Evolutionary conservation across 2,888 invertebrate genomes (phyloP), one percentile per base, ranked within the genome.

Genomic region (Hypercompe scribonia): DNA sequence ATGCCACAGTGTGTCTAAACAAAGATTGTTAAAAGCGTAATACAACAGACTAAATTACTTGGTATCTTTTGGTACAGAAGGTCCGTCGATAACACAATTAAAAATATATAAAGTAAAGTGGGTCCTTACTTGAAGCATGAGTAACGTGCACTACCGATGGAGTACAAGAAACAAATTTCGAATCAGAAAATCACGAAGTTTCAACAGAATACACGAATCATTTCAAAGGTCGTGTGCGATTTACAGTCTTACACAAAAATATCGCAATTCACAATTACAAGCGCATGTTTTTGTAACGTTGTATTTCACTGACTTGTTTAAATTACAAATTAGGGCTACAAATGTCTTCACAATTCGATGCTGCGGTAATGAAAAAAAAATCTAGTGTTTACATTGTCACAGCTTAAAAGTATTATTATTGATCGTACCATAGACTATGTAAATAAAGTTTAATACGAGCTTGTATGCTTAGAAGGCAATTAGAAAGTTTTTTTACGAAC

Each of bases 261-360:
- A 61, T 58, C 18, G 58, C 34, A 36, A 68, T 68, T 33, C 61
- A 18, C 31, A 61, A 61, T 58, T 68, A 68, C 36, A 68, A 68
- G 54, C 34, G 61, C 61, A 15, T 31, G 28, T 61, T 61, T 61
- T 61, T 61, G 61, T 31, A 61, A 61, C 28, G 31, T 50, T 24
- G 50, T 61, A 31, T 61, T 61, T 61, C 61, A 31, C 61, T 28
- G 2, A 61, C 28, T 61, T 18, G 61, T 61, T 61, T 31, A 31
- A 61, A 61, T 31, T 31, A 61, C 18, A 61, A 61, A 61, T 31
- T 18, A 61, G 31, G 31, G 7, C 18, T 8, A 50, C 61, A 31
- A 31, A 61, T 8, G 61, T 31, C 31, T 18, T 31, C 31, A 61
- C 7, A 61, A 31, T 8, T 61, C 18, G 15, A 18, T 8, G 31